Conservation (phyloP, 2,888 invertebrate species). For the Rhamnusium bicolor region DNA sequence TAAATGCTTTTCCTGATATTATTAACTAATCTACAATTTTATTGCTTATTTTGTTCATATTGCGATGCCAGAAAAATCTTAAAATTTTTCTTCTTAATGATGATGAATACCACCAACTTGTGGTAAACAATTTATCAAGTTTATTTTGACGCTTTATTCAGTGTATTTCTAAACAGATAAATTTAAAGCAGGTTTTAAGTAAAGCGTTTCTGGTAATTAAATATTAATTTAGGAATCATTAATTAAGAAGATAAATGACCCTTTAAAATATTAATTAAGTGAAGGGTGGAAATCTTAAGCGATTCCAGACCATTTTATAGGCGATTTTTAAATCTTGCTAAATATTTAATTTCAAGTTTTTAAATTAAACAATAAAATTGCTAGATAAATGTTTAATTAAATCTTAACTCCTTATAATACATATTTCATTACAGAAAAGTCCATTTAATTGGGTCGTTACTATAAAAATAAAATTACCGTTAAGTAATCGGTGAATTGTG, state of each 20-base stretch:
- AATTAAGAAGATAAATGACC: conserved; percentile 68
- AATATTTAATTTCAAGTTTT: conserved; percentile 40
- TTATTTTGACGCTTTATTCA: conserved; percentile 50
- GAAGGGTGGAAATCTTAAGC: conserved; percentile 55
- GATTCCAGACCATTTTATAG: conserved; percentile 46
- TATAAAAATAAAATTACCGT: conserved; percentile 25
- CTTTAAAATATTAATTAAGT: conserved; percentile 67
- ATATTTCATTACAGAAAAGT: background rate
- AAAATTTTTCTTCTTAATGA: conserved; percentile 46
- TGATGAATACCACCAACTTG: conserved; percentile 47
- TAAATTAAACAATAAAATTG: conserved; percentile 32
- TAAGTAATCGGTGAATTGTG: conserved; percentile 28
- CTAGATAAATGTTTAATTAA: conserved; percentile 16
- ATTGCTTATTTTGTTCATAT: too few species aligned
- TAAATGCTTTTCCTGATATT: too few species aligned
- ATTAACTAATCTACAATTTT: too few species aligned
- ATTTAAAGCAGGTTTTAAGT: conserved; percentile 58
- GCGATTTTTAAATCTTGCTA: conserved; percentile 29
- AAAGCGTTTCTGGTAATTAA: conserved; percentile 65
- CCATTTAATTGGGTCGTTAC: conserved; percentile 22
- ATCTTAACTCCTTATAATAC: background rate
- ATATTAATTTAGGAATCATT: conserved; percentile 68
- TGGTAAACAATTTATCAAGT: conserved; percentile 53
- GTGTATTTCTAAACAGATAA: conserved; percentile 55
- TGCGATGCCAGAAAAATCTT: conserved; percentile 1